A percentile compares a stretch with the other conserved stretches of the same genome.
Evolutionary conservation across 2,797 vertebrate species (phyloP).

Genomic region (Siniperca scherzeri): DNA sequence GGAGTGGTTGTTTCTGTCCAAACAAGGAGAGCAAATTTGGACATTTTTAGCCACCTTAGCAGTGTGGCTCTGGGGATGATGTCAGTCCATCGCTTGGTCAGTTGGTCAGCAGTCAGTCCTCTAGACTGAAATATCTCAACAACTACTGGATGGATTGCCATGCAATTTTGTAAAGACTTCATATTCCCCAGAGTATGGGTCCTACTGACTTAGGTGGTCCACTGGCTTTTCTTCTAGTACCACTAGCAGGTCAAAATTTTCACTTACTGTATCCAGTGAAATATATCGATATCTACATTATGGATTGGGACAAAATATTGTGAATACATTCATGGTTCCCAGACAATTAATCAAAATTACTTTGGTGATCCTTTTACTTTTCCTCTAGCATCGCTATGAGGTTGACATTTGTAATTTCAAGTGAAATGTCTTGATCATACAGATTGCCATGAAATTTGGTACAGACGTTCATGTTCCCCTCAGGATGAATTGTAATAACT

Average conservation of each 20-base stretch:
- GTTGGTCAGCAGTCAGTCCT: neutral
- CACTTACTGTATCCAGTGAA: neutral
- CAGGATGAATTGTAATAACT: too few species aligned
- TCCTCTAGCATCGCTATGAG: neutral
- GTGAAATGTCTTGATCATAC: neutral
- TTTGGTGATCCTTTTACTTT: neutral
- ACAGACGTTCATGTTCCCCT: neutral
- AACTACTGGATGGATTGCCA: neutral
- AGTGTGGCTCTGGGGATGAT: neutral
- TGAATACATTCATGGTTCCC: neutral
- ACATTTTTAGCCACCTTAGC: neutral
- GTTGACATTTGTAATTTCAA: neutral
- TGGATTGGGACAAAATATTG: neutral
- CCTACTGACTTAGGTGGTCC: neutral
- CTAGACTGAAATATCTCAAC: neutral
- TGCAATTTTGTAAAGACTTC: neutral
- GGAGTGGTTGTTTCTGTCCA: neutral
- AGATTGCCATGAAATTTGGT: neutral
- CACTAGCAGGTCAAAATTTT: too few species aligned
- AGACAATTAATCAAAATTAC: neutral
- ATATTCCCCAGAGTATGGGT: neutral
- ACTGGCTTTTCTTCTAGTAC: neutral
- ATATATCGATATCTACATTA: neutral
- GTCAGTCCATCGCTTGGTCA: neutral
- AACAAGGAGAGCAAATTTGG: neutral